Conservation (phyloP, 2,888 invertebrate genomes). For the Tineola bisselliella region DNA sequence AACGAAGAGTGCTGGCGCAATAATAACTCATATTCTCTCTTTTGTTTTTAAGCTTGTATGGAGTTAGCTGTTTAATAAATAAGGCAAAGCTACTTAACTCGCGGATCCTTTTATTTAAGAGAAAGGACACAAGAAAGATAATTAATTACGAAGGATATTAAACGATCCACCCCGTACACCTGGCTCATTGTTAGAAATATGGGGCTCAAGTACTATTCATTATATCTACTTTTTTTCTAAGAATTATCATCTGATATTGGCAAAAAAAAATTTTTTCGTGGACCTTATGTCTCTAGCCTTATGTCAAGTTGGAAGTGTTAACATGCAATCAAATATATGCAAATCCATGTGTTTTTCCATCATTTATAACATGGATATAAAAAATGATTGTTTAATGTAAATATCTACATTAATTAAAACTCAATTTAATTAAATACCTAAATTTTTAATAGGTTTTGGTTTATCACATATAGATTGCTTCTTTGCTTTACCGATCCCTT, state of each 20-base stretch:
- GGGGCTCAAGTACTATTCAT: not conserved
- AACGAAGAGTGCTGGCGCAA: not conserved
- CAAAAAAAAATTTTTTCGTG: too few species aligned
- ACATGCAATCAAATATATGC: too few species aligned
- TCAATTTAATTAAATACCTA: not conserved
- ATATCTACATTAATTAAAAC: not conserved
- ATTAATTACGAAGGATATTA: conserved; percentile 13
- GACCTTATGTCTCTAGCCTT: too few species aligned
- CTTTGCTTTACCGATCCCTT: conserved; percentile 17
- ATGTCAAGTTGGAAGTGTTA: too few species aligned
- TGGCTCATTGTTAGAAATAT: not conserved
- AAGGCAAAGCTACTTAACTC: conserved; percentile 9
- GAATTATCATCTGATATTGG: too few species aligned
- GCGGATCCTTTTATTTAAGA: conserved; percentile 10
- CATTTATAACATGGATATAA: too few species aligned
- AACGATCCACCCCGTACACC: conserved; percentile 3
- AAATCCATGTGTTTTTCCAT: too few species aligned
- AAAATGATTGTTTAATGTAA: not conserved
- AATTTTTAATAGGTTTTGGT: conserved; percentile 12
- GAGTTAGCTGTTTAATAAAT: conserved; percentile 1
- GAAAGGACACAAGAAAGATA: conserved; percentile 11
- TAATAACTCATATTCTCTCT: conserved; percentile 11
- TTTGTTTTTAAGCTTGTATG: conserved; percentile 12
- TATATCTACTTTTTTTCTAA: not conserved
- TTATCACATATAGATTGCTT: not conserved